Evolutionary conservation across 2,113 vertebrate species (phyloP).

Genomic region (Romanogobio albipinnatus): DNA sequence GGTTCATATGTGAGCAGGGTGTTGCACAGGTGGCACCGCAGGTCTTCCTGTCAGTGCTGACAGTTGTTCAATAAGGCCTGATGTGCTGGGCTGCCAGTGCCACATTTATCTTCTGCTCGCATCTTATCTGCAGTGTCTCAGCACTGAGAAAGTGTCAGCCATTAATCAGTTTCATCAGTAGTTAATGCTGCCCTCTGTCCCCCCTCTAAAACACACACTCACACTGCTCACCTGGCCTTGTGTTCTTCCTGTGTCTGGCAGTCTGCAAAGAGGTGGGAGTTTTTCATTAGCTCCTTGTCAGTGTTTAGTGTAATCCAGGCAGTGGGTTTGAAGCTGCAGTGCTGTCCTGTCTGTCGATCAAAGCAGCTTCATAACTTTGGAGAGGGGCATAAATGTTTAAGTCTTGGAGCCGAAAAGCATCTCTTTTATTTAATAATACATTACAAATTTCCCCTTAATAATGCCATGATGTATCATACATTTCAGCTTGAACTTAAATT

Average conservation of each 20-base stretch:
- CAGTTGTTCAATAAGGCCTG: conserved; percentile 53
- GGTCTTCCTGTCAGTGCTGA: conserved; percentile 39
- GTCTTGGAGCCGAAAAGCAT: not conserved
- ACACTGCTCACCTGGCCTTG: conserved; percentile 23
- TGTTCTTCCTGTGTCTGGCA: conserved; percentile 12
- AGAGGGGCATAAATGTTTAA: no score
- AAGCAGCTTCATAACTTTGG: not conserved
- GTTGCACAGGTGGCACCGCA: conserved; percentile 10
- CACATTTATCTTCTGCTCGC: conserved; percentile 47
- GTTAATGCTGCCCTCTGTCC: conserved; percentile 45
- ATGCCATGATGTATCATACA: not conserved
- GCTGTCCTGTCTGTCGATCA: conserved; percentile 13
- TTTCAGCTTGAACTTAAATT: not conserved
- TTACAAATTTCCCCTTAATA: not conserved
- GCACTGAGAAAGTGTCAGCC: conserved; percentile 37
- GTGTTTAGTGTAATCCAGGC: conserved; percentile 31
- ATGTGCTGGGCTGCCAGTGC: conserved; percentile 36
- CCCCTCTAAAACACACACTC: conserved; percentile 32
- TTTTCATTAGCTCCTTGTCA: conserved; percentile 41
- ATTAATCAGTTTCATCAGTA: conserved; percentile 50
- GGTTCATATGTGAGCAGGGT: not conserved
- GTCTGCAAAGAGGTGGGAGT: not conserved
- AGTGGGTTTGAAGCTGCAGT: conserved; percentile 16
- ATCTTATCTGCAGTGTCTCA: conserved; percentile 50
- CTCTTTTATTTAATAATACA: not conserved